These are phyloP conservation scores for Agapornis roseicollis DNA, from an alignment of 2,113 vertebrate species.

Conservation along the genomic window DNA sequence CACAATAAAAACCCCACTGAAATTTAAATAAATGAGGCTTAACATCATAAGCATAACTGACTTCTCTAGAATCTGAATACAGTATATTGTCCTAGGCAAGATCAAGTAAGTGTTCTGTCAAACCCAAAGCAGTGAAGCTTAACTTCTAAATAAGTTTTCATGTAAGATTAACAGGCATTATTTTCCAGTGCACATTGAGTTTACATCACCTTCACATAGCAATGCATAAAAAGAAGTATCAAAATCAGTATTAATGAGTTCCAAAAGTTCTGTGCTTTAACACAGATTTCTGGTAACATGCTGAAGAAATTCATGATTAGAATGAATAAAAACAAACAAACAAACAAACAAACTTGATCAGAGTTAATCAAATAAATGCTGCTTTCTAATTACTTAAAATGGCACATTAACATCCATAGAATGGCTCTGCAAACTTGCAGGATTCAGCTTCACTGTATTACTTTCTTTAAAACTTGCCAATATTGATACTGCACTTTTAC, in stretches of 20 bases:
- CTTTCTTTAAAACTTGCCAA: neutral
- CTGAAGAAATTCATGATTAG: neutral
- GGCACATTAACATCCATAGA: neutral
- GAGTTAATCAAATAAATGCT: neutral
- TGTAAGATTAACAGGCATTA: neutral
- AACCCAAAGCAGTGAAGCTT: neutral
- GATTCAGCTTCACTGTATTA: neutral
- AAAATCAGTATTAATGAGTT: neutral
- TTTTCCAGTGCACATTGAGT: neutral
- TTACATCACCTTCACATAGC: neutral
- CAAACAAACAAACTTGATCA: neutral
- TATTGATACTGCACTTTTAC: neutral
- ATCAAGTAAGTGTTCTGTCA: neutral
- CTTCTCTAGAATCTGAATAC: neutral
- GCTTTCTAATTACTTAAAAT: neutral
- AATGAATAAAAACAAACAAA: neutral
- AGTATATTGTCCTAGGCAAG: neutral
- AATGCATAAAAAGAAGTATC: neutral
- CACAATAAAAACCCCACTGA: neutral
- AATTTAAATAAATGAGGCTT: neutral
- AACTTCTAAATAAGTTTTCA: neutral
- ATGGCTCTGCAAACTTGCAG: neutral
- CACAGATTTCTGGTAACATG: accelerated
- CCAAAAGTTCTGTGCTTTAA: neutral
- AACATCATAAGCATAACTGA: neutral